Conservation (phyloP, 2,888 invertebrate genomes). For the Parnassius smintheus region DNA sequence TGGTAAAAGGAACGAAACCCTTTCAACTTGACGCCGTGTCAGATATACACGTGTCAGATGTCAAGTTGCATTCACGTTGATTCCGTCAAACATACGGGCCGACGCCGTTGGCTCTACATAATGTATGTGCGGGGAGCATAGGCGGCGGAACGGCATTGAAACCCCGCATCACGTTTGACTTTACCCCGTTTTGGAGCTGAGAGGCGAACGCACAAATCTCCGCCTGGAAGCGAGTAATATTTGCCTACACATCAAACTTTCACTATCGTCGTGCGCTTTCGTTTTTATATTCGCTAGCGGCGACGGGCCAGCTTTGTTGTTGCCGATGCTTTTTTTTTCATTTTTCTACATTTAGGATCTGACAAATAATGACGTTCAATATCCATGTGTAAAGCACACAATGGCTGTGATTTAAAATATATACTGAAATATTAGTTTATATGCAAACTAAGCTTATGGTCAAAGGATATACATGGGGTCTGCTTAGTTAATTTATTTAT, state of each 20-base stretch:
- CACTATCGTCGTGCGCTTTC: conserved; percentile 77
- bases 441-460: no score
- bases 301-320: conserved; percentile 65
- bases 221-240: conserved; percentile 73
- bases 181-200: conserved; percentile 65
- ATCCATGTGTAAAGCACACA: no score
- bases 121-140: conserved; percentile 54
- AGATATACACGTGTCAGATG: conserved; percentile 67
- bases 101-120: conserved; percentile 54
- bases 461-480: no score
- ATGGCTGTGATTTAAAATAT: no score
- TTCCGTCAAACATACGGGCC: conserved; percentile 61
- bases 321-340: conserved; percentile 49
- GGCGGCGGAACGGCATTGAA: conserved; percentile 48
- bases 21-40: conserved; percentile 50
- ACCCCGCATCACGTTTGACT: conserved; percentile 51
- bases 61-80: conserved; percentile 72
- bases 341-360: conserved; percentile 35
- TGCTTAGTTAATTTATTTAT: no score
- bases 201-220: conserved; percentile 75
- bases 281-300: conserved; percentile 73
- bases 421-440: no score
- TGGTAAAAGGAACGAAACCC: conserved; percentile 38
- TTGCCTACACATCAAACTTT: conserved; percentile 81
- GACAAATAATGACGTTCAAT: conserved; percentile 1